Evolutionary conservation across 2,113 vertebrate species (phyloP).

Genomic region (Eublepharis macularius): DNA sequence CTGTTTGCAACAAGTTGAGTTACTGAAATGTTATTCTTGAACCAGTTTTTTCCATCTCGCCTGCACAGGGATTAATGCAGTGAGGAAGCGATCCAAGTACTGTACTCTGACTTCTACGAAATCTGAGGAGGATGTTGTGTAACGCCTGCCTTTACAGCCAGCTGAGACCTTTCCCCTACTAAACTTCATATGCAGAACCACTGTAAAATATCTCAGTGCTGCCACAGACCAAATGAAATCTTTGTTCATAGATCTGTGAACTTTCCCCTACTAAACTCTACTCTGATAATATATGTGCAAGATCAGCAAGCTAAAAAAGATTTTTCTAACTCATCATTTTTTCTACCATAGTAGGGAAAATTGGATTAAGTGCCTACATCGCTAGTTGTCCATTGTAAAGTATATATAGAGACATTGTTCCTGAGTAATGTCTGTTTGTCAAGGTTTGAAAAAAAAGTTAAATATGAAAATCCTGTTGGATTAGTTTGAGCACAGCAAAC

Average conservation of each 20-base stretch:
- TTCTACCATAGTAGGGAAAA: conserved; percentile 30
- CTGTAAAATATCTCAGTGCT: background rate
- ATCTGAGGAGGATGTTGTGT: conserved; percentile 16
- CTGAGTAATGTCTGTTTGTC: background rate
- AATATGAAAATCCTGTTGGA: background rate
- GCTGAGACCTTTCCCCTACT: conserved; percentile 54
- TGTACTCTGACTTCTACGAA: conserved; percentile 53
- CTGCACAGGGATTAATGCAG: background rate
- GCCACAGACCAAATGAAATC: conserved; percentile 11
- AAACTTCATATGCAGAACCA: conserved; percentile 24
- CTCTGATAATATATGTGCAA: background rate
- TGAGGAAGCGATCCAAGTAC: conserved; percentile 49
- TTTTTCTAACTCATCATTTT: background rate
- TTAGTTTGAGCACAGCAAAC: background rate
- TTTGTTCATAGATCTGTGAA: conserved; percentile 50
- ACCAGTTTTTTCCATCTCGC: conserved; percentile 19
- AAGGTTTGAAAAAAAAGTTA: background rate
- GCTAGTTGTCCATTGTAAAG: conserved; percentile 21
- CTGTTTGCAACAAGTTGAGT: background rate
- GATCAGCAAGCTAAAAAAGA: background rate
- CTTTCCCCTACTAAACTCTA: conserved; percentile 60
- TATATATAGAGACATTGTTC: background rate
- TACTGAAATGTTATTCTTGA: conserved; percentile 22
- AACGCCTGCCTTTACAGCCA: conserved; percentile 26
- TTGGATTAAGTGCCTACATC: conserved; percentile 24